Evolutionary conservation across 2,888 invertebrate species (phyloP), one percentile per base, ranked within the genome.

Genomic region (Diachrysia chrysitis): DNA sequence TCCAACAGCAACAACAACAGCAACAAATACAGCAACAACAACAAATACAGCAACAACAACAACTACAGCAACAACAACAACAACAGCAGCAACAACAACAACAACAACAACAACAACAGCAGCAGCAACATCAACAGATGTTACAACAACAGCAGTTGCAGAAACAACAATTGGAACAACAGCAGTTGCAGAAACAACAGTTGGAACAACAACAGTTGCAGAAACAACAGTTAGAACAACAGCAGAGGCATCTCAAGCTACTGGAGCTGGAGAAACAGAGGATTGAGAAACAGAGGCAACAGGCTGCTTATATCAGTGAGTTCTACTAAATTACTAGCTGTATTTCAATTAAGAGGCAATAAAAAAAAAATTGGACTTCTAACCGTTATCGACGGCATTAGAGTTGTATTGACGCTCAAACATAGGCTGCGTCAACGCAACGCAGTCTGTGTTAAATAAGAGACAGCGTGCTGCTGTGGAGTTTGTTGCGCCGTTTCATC

Each of bases 281-380:
- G 53, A 59, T 71, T 58, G 84, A 88, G 42, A 78, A 83, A 2
- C 78, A 85, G 68, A 83, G 59, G 12, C 82, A 63, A 73, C 82
- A 53, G 29, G 62, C 81, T 59, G 79, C 83, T 0, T 81, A 84
- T 46, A 77, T 84, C 0, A 82, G 89, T 89, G 56, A 88, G 89
- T 87, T 23, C 19, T 19, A n/a, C n/a, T n/a, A n/a, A n/a, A n/a
- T 10, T 23, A n/a, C 6, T 42, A 16, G 1, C n/a, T 37, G 16
- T 3, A 29, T 29, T 29, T 29, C 5, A n/a, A n/a, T n/a, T n/a
- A n/a, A n/a, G n/a, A n/a, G n/a, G n/a, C n/a, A n/a, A n/a, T n/a
- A n/a, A n/a, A n/a, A n/a, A n/a, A n/a, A n/a, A n/a, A n/a, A n/a
- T n/a, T n/a, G n/a, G n/a, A n/a, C n/a, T n/a, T n/a, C n/a, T n/a